Percentiles rank a stretch among this genome's conserved stretches.
Conservation (phyloP, 2,797 vertebrate species). For the Tamandua tetradactyla region DNA sequence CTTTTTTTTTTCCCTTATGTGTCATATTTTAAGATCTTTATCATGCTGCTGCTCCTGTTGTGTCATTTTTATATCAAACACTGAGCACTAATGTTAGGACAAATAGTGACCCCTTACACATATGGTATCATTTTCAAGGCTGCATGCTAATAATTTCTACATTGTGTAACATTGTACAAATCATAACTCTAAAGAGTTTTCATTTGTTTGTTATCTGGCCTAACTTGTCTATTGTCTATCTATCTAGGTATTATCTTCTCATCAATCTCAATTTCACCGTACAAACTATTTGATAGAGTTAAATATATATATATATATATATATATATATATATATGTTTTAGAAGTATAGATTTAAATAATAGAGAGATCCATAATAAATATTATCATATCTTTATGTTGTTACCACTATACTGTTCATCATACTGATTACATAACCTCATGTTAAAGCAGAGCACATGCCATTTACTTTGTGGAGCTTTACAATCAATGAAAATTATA, state of each 20-base stretch:
- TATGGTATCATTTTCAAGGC: neutral
- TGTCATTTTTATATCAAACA: constrained; percentile 11
- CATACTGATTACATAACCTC: neutral
- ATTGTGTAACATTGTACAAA: neutral
- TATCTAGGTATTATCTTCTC: neutral
- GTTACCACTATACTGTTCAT: neutral
- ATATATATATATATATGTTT: neutral
- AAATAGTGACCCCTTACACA: neutral
- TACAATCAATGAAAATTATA: neutral
- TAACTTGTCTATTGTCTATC: neutral
- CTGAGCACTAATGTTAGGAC: neutral
- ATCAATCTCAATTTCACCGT: neutral
- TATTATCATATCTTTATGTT: neutral
- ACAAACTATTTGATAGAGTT: neutral
- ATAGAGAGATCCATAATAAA: neutral
- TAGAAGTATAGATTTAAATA: neutral
- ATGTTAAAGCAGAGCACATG: neutral
- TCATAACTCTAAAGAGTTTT: neutral
- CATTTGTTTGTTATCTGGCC: neutral
- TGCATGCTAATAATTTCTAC: neutral
- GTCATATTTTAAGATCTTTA: neutral
- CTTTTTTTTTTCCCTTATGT: neutral
- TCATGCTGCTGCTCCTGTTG: neutral
- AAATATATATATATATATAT: neutral
- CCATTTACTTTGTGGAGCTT: neutral